Conservation (phyloP, 1,140 invertebrate genomes). For the Zelostemma sp. region DNA sequence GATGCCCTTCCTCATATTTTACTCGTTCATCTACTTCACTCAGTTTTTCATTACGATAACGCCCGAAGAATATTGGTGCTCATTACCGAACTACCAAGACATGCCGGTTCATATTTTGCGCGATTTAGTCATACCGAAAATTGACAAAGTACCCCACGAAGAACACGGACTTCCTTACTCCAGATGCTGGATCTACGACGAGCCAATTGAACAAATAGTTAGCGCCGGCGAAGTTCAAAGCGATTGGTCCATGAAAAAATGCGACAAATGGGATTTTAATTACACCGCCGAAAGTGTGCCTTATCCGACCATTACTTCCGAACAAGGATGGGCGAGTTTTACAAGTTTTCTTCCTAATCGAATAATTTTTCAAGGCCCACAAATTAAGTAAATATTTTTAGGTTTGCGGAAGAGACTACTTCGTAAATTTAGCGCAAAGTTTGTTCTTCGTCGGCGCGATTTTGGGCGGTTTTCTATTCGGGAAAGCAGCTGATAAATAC, state of each 20-base stretch:
- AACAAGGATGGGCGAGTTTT: constrained; percentile 36
- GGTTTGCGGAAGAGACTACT: constrained; percentile 67
- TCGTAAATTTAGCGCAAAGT: constrained; percentile 60
- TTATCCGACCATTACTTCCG: constrained; percentile 33
- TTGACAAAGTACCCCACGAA: constrained; percentile 24
- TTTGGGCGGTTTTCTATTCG: constrained; percentile 71
- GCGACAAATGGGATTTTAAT: constrained; percentile 42
- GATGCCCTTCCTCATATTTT: constrained; percentile 32
- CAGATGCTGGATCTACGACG: constrained; percentile 46
- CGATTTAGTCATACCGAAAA: constrained; percentile 28
- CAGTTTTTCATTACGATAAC: constrained; percentile 36
- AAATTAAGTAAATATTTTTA: constrained; percentile 10
- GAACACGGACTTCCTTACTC: constrained; percentile 35
- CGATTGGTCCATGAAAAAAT: constrained; percentile 40
- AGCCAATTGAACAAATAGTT: constrained; percentile 19
- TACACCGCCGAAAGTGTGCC: constrained; percentile 19
- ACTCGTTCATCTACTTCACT: constrained; percentile 39
- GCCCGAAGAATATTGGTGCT: constrained; percentile 44
- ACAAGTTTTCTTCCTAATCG: background rate
- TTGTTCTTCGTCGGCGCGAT: constrained; percentile 72
- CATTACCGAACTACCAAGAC: constrained; percentile 7
- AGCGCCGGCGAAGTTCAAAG: background rate
- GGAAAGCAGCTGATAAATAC: constrained; percentile 70
- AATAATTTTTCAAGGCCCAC: too few relatives aligned
- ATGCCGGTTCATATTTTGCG: constrained; percentile 17